Conservation (phyloP, 2,113 vertebrate genomes). For the Petroica traversi region DNA sequence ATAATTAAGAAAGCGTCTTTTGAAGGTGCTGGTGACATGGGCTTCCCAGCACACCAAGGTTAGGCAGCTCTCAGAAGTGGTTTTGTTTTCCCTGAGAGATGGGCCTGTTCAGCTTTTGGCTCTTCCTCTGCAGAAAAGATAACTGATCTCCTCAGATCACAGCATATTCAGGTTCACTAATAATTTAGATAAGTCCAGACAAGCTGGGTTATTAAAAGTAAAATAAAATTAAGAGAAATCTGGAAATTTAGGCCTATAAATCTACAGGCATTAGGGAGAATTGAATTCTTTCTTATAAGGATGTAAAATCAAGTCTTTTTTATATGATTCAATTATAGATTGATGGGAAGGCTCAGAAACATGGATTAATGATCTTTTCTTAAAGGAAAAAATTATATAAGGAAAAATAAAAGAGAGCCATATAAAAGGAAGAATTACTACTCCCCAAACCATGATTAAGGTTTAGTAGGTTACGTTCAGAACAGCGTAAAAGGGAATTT, state of each 20-base stretch:
- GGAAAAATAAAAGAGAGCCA: conserved; percentile 33
- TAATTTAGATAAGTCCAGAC: conserved; percentile 74
- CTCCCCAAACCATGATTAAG: conserved; percentile 74
- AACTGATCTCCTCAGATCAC: conserved; percentile 67
- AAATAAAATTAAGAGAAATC: conserved; percentile 58
- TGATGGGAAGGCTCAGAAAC: conserved; percentile 71
- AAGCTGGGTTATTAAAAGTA: conserved; percentile 40
- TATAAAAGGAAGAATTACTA: conserved; percentile 67
- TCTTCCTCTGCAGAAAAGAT: background rate
- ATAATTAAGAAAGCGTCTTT: conserved; percentile 22
- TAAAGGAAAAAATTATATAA: conserved; percentile 62
- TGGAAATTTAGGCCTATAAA: conserved; percentile 57
- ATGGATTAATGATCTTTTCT: conserved; percentile 74
- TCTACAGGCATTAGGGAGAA: conserved; percentile 69
- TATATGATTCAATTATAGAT: conserved; percentile 80
- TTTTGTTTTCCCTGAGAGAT: conserved; percentile 56
- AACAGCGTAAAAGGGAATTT: conserved; percentile 68
- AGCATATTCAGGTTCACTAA: conserved; percentile 71
- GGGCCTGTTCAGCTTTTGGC: conserved; percentile 24
- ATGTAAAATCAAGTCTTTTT: conserved; percentile 76
- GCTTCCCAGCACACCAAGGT: conserved; percentile 37
- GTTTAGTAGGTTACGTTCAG: conserved; percentile 69
- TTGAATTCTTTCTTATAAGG: conserved; percentile 65
- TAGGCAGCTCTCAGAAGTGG: conserved; percentile 51
- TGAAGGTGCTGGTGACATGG: background rate